These are phyloP conservation scores for Trochalopteron elliotii DNA, from an alignment of 2,113 vertebrate species.

Conservation along the genomic window DNA sequence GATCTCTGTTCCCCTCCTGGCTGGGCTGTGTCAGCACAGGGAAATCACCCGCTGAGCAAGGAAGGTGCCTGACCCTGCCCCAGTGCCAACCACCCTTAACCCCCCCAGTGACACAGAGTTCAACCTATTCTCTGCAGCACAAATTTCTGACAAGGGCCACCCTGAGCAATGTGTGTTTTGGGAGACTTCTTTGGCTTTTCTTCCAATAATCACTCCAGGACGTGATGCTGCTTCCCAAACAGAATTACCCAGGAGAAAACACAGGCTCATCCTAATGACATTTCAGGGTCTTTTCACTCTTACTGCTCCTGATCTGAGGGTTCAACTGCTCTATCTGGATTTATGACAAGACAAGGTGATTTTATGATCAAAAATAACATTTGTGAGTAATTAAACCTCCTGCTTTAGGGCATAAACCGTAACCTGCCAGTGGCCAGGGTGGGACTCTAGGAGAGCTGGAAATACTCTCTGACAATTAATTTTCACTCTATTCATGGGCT, in stretches of 20 bases:
- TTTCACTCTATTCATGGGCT: slow-evolving; percentile 46
- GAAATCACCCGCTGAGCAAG: accelerated
- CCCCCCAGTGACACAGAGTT: not conserved
- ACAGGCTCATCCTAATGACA: not conserved
- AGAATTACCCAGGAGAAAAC: not conserved
- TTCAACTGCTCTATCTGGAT: not conserved
- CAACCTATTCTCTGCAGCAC: not conserved
- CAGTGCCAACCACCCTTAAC: not conserved
- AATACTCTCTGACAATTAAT: slow-evolving; percentile 64
- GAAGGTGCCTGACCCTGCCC: not conserved
- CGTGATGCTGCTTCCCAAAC: not conserved
- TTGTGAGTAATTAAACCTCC: slow-evolving; percentile 51
- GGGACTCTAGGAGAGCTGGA: slow-evolving; percentile 45
- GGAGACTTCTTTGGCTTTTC: not conserved
- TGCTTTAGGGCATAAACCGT: slow-evolving; percentile 39
- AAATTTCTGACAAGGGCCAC: not conserved
- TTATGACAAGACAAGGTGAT: slow-evolving; percentile 1
- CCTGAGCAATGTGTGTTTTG: accelerated
- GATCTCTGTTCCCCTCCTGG: not conserved
- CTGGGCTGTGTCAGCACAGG: accelerated
- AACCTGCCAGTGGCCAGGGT: slow-evolving; percentile 39
- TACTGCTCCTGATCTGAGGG: not conserved
- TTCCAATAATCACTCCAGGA: not conserved
- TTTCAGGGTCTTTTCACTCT: not conserved
- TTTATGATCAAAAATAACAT: slow-evolving; percentile 56